Percentiles rank a stretch among this genome's conserved stretches.
phyloP scores from a whole-genome alignment of 2,797 vertebrate species.

The Gastrophryne carolinensis region DNA sequence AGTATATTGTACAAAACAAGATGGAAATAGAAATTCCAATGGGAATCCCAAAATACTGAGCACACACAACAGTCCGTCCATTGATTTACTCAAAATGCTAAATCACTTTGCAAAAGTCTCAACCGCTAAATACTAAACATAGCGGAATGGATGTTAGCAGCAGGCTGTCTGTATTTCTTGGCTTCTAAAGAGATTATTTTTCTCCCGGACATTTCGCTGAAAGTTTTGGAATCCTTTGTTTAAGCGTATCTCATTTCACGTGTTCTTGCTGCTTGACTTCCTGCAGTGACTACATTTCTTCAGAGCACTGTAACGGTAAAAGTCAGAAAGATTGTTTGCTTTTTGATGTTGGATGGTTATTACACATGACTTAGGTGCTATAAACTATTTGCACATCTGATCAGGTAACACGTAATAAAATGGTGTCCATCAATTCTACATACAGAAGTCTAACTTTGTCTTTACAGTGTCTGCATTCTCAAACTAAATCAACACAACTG shows the following conservation, averaged over 20 bases:
- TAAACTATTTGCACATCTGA: constrained; percentile 49
- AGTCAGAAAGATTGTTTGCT: constrained; percentile 51
- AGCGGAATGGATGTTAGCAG: constrained; percentile 37
- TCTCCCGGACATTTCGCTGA: constrained; percentile 48
- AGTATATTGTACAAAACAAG: not conserved
- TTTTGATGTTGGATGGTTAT: constrained; percentile 51
- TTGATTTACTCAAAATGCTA: constrained; percentile 9
- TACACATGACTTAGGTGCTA: constrained; percentile 51
- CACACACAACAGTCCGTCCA: constrained; percentile 2
- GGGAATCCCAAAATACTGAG: not conserved
- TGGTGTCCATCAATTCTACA: constrained; percentile 44
- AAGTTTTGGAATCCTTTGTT: constrained; percentile 49
- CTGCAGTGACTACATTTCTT: constrained; percentile 47
- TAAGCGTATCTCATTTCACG: constrained; percentile 50
- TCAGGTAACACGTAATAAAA: constrained; percentile 53
- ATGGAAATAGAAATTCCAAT: not conserved
- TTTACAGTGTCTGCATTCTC: constrained; percentile 48
- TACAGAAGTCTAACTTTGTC: constrained; percentile 36
- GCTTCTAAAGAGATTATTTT: constrained; percentile 49
- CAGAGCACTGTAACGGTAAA: constrained; percentile 17
- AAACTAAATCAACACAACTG: constrained; percentile 29
- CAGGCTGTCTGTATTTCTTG: constrained; percentile 45
- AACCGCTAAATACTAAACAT: constrained; percentile 28
- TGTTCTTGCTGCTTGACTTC: constrained; percentile 37
- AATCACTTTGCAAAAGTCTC: constrained; percentile 28